Conservation (phyloP, 2,113 vertebrate genomes). For the Trematocara variabile region DNA sequence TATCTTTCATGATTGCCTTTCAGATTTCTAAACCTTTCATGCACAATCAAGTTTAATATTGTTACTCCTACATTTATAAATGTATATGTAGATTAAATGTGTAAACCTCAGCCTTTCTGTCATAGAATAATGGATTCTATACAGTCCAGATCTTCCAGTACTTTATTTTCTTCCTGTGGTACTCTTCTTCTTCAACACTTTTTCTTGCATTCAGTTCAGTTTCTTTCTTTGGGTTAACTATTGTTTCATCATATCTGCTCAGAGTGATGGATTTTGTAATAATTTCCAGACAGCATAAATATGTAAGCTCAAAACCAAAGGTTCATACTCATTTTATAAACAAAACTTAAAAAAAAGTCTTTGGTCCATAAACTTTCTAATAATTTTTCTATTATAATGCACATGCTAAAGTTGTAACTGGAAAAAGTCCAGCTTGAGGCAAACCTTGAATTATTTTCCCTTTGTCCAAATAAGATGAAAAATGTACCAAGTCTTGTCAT, state of each 20-base stretch:
- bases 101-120: slow-evolving; percentile 36
- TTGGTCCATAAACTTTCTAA: slow-evolving; percentile 32
- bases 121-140: slow-evolving; percentile 42
- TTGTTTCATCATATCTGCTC: slow-evolving; percentile 17
- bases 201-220: slow-evolving; percentile 10
- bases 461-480: slow-evolving; percentile 21
- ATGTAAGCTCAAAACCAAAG: slow-evolving; percentile 71
- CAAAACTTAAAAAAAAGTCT: not conserved
- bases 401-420: slow-evolving; percentile 50
- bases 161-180: slow-evolving; percentile 2
- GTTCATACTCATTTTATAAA: slow-evolving; percentile 46
- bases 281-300: slow-evolving; percentile 36
- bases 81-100: slow-evolving; percentile 66
- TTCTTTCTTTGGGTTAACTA: not conserved
- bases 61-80: slow-evolving; percentile 69
- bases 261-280: slow-evolving; percentile 20
- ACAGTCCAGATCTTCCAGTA: slow-evolving; percentile 40
- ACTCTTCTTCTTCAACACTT: not conserved
- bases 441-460: slow-evolving; percentile 7
- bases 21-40: slow-evolving; percentile 52
- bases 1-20: slow-evolving; percentile 58
- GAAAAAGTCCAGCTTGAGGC: slow-evolving; percentile 38
- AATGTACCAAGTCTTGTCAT: not conserved
- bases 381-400: slow-evolving; percentile 23
- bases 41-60: slow-evolving; percentile 70